Evolutionary conservation across 2,797 vertebrate genomes (phyloP).

Genomic region (Sebastes diploproa): DNA sequence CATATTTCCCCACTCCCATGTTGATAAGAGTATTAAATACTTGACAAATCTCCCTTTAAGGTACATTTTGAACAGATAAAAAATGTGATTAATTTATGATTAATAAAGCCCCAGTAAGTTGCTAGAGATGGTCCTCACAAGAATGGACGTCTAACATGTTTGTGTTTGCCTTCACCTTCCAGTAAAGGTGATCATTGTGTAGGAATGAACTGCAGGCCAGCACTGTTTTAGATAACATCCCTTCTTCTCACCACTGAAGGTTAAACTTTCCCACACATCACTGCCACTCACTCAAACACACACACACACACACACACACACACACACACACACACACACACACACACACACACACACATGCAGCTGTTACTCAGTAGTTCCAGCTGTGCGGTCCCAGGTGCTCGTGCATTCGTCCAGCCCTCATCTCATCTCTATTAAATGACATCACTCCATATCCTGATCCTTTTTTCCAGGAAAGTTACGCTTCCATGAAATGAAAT

Average conservation of each 20-base stretch:
- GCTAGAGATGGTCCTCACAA: not conserved
- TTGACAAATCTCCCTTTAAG: no score
- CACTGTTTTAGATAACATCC: constrained; percentile 20
- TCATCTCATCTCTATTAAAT: constrained; percentile 67
- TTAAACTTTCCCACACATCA: constrained; percentile 44
- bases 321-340: constrained; percentile 2
- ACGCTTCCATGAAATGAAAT: constrained; percentile 55
- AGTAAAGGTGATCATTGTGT: constrained; percentile 16
- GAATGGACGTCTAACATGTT: not conserved
- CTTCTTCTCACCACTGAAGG: constrained; percentile 33
- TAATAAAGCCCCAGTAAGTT: no score
- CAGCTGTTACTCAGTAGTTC: constrained; percentile 75
- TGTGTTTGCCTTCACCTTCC: not conserved
- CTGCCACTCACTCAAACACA: constrained; percentile 6
- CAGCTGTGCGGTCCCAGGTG: constrained; percentile 74
- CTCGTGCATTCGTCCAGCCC: constrained; percentile 33
- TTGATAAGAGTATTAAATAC: no score
- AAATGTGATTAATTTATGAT: no score
- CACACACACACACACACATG: constrained; percentile 2
- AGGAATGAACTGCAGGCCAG: constrained; percentile 18
- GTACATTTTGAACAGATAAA: no score
- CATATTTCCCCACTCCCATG: no score
- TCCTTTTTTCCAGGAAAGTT: constrained; percentile 61
- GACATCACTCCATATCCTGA: constrained; percentile 67
- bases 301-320: constrained; percentile 2